A percentile compares a stretch with the other conserved stretches of the same genome.
phyloP scores from a whole-genome alignment of 2,113 vertebrate genomes.

The Melospiza georgiana region DNA sequence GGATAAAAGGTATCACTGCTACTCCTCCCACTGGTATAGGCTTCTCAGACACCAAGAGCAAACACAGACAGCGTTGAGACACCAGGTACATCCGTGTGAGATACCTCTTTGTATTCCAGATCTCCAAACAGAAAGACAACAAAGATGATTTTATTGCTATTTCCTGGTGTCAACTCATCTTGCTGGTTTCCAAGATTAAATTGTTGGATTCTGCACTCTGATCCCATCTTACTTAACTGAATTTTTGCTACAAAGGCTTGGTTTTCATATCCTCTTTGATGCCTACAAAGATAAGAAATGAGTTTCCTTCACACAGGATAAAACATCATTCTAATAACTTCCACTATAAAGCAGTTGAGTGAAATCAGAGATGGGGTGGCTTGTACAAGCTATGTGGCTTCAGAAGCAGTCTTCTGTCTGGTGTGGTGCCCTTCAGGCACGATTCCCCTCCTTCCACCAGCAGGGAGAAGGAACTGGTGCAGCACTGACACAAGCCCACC shows the following conservation, averaged over 20 bases:
- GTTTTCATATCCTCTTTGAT: background rate
- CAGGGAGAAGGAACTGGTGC: background rate
- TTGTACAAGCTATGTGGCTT: background rate
- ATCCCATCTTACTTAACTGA: background rate
- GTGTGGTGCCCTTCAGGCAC: background rate
- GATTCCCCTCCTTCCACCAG: background rate
- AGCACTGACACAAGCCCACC: accelerated
- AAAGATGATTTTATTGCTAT: background rate
- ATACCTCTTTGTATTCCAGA: background rate
- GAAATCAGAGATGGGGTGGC: background rate
- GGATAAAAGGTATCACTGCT: background rate
- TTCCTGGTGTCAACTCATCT: conserved; percentile 1
- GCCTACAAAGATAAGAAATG: background rate
- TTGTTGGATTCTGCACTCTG: background rate
- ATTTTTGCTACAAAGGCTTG: conserved; percentile 7
- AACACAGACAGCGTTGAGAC: background rate
- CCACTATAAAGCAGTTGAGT: background rate
- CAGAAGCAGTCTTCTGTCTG: background rate
- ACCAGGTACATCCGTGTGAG: background rate
- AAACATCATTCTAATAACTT: background rate
- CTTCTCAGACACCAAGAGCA: background rate
- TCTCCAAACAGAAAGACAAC: background rate
- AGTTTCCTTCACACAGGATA: background rate
- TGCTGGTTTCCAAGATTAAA: background rate
- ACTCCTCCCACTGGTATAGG: background rate